A percentile compares a stretch with the other conserved stretches of the same genome.
Conservation (phyloP, 2,113 vertebrate species). For the Clarias magur region DNA sequence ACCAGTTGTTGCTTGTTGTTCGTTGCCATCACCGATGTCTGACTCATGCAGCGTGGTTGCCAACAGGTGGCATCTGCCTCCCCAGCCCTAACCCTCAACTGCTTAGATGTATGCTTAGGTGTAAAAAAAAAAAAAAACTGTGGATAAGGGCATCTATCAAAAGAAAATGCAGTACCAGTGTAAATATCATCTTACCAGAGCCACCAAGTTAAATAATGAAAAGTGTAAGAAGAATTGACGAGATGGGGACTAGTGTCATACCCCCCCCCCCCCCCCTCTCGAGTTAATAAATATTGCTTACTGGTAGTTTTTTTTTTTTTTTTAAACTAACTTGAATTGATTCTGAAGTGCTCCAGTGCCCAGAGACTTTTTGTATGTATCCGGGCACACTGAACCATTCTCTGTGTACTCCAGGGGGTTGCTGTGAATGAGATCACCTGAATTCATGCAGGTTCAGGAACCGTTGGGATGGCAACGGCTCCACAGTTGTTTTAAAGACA, state of each 20-base stretch:
- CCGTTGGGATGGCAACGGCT: constrained; percentile 71
- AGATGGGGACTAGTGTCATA: neutral
- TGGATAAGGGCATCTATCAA: too few relatives aligned
- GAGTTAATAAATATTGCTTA: neutral
- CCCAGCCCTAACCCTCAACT: too few relatives aligned
- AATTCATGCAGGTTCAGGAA: constrained; percentile 53
- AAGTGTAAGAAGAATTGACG: constrained; percentile 18
- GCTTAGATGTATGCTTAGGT: too few relatives aligned
- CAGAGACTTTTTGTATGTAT: constrained; percentile 36
- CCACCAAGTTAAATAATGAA: neutral
- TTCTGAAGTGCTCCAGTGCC: neutral
- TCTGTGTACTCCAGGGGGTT: constrained; percentile 29
- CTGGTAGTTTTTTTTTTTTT: neutral
- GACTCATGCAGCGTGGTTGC: neutral
- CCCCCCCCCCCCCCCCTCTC: too few relatives aligned
- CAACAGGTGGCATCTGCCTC: constrained; percentile 2
- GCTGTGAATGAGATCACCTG: constrained; percentile 57
- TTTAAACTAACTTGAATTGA: neutral
- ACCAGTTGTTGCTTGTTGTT: neutral
- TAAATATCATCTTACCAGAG: neutral
- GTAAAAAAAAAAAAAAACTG: too few relatives aligned
- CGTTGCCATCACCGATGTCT: neutral
- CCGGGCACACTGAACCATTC: constrained; percentile 15
- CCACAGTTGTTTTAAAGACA: constrained; percentile 57
- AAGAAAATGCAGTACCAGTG: neutral